Base-by-base conservation (phyloP, 2,888 invertebrate genomes). In the Protonemura montana region DNA sequence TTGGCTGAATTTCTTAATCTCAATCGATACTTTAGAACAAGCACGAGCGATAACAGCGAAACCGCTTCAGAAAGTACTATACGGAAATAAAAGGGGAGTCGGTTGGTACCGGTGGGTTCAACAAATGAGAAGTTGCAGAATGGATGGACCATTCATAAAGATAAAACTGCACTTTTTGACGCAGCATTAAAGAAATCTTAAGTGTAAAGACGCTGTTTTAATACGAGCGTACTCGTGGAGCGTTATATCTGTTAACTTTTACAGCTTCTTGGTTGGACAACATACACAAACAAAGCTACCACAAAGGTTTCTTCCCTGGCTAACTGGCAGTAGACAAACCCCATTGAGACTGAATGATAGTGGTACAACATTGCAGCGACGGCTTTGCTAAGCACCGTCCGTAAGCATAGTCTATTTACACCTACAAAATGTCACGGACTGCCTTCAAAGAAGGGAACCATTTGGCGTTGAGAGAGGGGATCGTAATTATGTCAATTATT, bases 251-350 rank as follows among this genome's bases (percentile, higher is more conserved):
- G 3, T 35, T 35, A 6, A 35, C 76, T 59, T 84, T 84, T 84
- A 84, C 84, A 84, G 28, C 84, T n/a, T 84, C 84, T 76, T 29
- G 59, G 84, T 84, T 25, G 41, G 26, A 81, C 78, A 30, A 84
- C 29, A 83, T 27, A 85, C 86, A 85, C 82, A 86, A 86, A 85
- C 86, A 86, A 0, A 59, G 59, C 13, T 76, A 85, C 86, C 86
- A 86, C 86, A 86, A 86, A 86, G 86, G 86, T 82, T 86, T 86
- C 77, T 27, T 76, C 28, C 27, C 21, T 21, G 83, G 82, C 41
- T 41, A n/a, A n/a, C n/a, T 84, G 85, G 81, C 28, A 28, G 26
- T 59, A 86, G 76, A 85, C 85, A 86, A 86, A 82, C 85, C 76
- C 35, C 42, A 28, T 59, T 21, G 59, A 10, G 59, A 21, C 59